Conservation (phyloP, 2,888 invertebrate genomes). For the Cantharis flavilabris region DNA sequence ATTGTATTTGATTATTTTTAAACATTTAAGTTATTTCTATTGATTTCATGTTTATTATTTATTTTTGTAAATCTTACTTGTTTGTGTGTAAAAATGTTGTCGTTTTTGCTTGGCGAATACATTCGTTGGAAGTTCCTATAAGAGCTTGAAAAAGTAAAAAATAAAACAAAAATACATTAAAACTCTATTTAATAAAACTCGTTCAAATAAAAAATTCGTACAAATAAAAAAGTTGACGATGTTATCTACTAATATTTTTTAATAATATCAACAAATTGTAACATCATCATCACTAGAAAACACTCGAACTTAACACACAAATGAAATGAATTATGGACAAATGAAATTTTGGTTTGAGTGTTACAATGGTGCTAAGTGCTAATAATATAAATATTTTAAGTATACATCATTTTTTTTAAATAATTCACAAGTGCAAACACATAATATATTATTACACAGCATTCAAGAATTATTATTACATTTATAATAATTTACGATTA, state of each 20-base stretch:
- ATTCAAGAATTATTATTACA: slow-evolving; percentile 53
- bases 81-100: too few species aligned
- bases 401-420: slow-evolving; percentile 46
- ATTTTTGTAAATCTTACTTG: too few species aligned
- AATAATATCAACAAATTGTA: slow-evolving; percentile 32
- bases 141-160: background rate
- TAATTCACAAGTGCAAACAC: slow-evolving; percentile 57
- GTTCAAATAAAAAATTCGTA: slow-evolving; percentile 34
- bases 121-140: too few species aligned
- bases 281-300: slow-evolving; percentile 52
- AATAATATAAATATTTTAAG: slow-evolving; percentile 46
- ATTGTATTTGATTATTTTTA: too few species aligned
- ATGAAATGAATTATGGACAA: slow-evolving; percentile 44
- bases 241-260: slow-evolving; percentile 30
- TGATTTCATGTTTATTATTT: too few species aligned
- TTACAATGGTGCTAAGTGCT: slow-evolving; percentile 50
- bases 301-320: slow-evolving; percentile 48
- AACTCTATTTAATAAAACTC: slow-evolving; percentile 38
- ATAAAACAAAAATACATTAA: slow-evolving; percentile 16
- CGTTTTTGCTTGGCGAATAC: too few species aligned
- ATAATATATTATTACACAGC: slow-evolving; percentile 59
- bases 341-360: slow-evolving; percentile 42
- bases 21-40: too few species aligned
- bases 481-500: slow-evolving; percentile 50
- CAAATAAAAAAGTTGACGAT: slow-evolving; percentile 27